Percentiles rank a stretch among this genome's conserved stretches.
Conservation (phyloP, 2,113 vertebrate genomes). For the Trachemys scripta region DNA sequence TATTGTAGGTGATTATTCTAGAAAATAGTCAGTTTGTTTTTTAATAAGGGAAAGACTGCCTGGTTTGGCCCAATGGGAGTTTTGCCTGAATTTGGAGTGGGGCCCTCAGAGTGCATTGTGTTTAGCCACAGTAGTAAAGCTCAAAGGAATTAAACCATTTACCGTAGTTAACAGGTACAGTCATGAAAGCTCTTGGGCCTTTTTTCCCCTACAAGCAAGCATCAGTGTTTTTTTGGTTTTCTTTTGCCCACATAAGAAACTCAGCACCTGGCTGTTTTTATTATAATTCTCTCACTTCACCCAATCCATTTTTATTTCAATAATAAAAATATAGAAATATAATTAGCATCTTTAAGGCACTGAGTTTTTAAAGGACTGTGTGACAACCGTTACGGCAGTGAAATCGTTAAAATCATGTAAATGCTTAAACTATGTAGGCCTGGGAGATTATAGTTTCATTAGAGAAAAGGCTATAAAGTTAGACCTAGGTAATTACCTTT, state of each 20-base stretch:
- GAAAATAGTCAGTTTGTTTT: not conserved
- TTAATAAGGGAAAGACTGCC: not conserved
- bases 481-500: slow-evolving; percentile 90
- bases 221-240: not conserved
- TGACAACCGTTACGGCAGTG: slow-evolving; percentile 80
- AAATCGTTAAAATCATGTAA: slow-evolving; percentile 89
- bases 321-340: slow-evolving; percentile 76
- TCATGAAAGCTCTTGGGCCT: not conserved
- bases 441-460: slow-evolving; percentile 90
- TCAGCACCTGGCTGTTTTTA: slow-evolving; percentile 49
- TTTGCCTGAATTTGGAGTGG: not conserved
- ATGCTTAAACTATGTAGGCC: slow-evolving; percentile 84
- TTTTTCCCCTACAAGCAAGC: not conserved
- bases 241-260: not conserved
- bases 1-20: rapidly evolving
- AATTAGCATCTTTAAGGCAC: slow-evolving; percentile 78
- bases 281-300: slow-evolving; percentile 38
- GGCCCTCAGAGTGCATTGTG: not conserved
- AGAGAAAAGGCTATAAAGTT: slow-evolving; percentile 89
- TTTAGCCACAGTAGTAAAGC: not conserved
- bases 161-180: not conserved
- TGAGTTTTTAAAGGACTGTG: slow-evolving; percentile 75
- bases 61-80: not conserved
- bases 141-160: not conserved
- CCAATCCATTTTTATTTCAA: slow-evolving; percentile 60